These are phyloP conservation scores for Sceloporus undulatus DNA, from an alignment of 2,113 vertebrate species.

Conservation along the genomic window DNA sequence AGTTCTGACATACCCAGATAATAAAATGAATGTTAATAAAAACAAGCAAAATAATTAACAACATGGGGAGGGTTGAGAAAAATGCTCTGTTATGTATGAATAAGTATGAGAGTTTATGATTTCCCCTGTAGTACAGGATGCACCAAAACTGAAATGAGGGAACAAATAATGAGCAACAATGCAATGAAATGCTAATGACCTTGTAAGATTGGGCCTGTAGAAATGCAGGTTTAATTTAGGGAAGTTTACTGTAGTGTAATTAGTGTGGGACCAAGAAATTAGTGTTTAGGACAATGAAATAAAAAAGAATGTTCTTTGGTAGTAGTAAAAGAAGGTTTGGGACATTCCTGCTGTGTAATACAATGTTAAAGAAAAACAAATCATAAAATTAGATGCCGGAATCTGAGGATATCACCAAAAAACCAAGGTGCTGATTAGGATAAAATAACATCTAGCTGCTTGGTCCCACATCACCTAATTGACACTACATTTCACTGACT, in stretches of 20 bases:
- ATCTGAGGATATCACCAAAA: neutral
- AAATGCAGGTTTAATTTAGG: conserved; percentile 39
- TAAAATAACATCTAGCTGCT: neutral
- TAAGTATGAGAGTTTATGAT: conserved; percentile 1
- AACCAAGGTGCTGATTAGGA: neutral
- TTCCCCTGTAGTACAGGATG: conserved; percentile 1
- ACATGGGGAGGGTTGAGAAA: neutral
- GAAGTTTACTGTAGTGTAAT: conserved; percentile 44
- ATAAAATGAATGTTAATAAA: conserved; percentile 1
- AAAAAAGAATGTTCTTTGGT: conserved; percentile 43
- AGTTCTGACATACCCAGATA: no score
- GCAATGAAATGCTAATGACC: conserved; percentile 43
- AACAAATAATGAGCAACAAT: conserved; percentile 53
- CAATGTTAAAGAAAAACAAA: neutral
- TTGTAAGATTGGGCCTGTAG: conserved; percentile 39
- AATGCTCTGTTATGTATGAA: neutral
- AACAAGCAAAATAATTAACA: neutral
- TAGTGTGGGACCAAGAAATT: conserved; percentile 51
- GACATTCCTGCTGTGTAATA: neutral
- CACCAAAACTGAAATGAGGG: neutral
- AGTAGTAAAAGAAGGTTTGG: conserved; percentile 3
- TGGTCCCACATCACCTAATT: neutral
- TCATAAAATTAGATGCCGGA: neutral
- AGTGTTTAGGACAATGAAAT: conserved; percentile 28
- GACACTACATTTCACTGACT: neutral